Conservation (phyloP, 2,113 vertebrate genomes). For the Muntiacus muntjak region DNA sequence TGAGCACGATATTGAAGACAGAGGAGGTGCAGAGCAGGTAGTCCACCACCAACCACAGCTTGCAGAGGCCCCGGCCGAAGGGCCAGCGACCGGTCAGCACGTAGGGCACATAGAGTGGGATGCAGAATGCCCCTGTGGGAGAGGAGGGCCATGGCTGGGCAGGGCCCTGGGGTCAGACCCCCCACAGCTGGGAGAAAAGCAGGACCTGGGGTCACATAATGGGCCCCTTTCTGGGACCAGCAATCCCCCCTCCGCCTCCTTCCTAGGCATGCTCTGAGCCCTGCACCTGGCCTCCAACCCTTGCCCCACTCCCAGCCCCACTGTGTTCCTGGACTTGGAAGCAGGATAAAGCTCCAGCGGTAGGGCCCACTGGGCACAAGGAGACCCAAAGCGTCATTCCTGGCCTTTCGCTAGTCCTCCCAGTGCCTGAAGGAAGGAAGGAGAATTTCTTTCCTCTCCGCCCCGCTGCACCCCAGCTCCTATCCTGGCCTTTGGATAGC, state of each 20-base stretch:
- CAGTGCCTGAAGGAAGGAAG: neutral
- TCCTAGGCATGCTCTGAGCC: neutral
- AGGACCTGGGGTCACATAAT: no score
- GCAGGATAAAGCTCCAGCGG: neutral
- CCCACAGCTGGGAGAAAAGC: neutral
- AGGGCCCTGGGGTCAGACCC: neutral
- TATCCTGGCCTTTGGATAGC: neutral
- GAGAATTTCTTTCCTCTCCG: neutral
- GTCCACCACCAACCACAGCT: constrained; percentile 87
- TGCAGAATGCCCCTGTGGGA: constrained; percentile 85
- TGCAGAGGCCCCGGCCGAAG: constrained; percentile 84
- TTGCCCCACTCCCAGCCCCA: neutral
- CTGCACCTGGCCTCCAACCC: neutral
- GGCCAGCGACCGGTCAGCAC: constrained; percentile 85
- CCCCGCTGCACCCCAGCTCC: neutral
- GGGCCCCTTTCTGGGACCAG: neutral
- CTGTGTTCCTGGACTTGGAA: neutral
- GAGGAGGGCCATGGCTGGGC: neutral
- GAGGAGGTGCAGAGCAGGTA: constrained; percentile 86
- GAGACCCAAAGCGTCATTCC: neutral
- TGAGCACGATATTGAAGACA: constrained; percentile 86
- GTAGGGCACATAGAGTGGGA: constrained; percentile 85
- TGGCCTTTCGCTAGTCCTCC: neutral
- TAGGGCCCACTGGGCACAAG: no score
- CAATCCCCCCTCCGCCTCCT: fast-evolving